Conservation (phyloP, 2,888 invertebrate species). For the Cepaea hortensis region DNA sequence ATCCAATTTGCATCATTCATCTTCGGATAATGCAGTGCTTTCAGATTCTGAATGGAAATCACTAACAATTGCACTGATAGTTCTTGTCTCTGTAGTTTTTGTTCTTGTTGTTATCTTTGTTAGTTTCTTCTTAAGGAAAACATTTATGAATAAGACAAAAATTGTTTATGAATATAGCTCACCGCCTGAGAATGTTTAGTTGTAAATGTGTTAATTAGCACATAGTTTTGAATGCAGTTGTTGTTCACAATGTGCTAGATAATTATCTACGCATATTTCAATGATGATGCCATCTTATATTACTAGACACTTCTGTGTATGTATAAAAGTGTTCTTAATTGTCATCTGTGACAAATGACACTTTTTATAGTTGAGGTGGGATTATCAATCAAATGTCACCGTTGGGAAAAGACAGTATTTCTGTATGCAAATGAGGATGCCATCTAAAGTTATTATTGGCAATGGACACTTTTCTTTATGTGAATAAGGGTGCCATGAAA, state of each 20-base stretch:
- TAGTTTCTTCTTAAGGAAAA: constrained; percentile 3
- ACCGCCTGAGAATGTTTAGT: constrained; percentile 22
- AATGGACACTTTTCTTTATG: too few species aligned
- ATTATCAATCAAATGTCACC: too few species aligned
- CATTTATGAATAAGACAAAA: constrained; percentile 14
- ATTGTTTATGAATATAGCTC: constrained; percentile 35
- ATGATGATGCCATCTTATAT: too few species aligned
- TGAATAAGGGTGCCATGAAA: too few species aligned
- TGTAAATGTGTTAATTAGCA: background rate
- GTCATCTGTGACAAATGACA: too few species aligned
- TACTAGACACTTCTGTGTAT: too few species aligned
- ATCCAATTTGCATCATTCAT: background rate
- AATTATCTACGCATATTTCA: too few species aligned
- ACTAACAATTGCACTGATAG: constrained; percentile 2
- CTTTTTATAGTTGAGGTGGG: too few species aligned
- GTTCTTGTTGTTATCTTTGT: background rate
- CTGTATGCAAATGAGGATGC: background rate
- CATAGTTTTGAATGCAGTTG: background rate
- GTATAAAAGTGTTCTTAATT: too few species aligned
- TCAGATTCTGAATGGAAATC: constrained; percentile 23
- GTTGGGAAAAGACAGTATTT: background rate
- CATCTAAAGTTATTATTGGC: too few species aligned
- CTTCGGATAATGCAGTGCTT: background rate
- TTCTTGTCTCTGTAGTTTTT: constrained; percentile 9
- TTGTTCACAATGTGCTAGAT: too few species aligned